These are phyloP conservation scores for Isotomurus palustris DNA, from an alignment of 2,888 invertebrate genomes.

Conservation along the genomic window DNA sequence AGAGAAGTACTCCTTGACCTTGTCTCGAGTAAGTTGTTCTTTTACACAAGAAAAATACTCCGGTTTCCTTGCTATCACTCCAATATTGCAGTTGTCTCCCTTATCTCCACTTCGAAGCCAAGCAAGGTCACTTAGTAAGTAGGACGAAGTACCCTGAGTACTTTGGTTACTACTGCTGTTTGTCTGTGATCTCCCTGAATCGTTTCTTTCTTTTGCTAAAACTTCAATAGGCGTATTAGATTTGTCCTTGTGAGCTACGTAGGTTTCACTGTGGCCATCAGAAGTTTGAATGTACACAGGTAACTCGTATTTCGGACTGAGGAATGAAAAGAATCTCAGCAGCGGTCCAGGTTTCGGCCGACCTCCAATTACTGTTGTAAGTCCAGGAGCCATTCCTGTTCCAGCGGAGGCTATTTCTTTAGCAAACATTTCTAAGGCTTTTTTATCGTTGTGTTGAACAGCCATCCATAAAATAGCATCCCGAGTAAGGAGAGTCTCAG, in stretches of 20 bases:
- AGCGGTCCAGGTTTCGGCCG: slow-evolving; percentile 54
- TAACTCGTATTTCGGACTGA: slow-evolving; percentile 50
- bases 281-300: slow-evolving; percentile 46
- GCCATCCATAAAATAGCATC: slow-evolving; percentile 54
- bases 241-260: background rate
- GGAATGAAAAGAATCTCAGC: slow-evolving; percentile 52
- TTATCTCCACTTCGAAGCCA: slow-evolving; percentile 55
- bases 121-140: slow-evolving; percentile 50
- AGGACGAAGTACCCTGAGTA: slow-evolving; percentile 15
- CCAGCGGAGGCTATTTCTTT: slow-evolving; percentile 55
- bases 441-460: slow-evolving; percentile 53
- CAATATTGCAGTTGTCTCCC: slow-evolving; percentile 54
- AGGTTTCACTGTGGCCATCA: slow-evolving; percentile 44
- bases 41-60: slow-evolving; percentile 50
- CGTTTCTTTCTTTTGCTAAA: slow-evolving; percentile 4
- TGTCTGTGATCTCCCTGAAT: background rate
- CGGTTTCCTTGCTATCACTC: slow-evolving; percentile 52
- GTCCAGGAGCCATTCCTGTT: slow-evolving; percentile 56
- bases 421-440: slow-evolving; percentile 52
- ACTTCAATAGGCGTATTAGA: slow-evolving; percentile 1
- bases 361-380: slow-evolving; percentile 48
- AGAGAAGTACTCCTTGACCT: slow-evolving; percentile 51
- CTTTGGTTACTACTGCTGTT: background rate
- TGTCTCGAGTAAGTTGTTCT: slow-evolving; percentile 50
- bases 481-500: slow-evolving; percentile 46